Evolutionary conservation across 37 sponge, comb jelly and placozoan species (phyloP).

Genomic region (Ephydatia muelleri): DNA sequence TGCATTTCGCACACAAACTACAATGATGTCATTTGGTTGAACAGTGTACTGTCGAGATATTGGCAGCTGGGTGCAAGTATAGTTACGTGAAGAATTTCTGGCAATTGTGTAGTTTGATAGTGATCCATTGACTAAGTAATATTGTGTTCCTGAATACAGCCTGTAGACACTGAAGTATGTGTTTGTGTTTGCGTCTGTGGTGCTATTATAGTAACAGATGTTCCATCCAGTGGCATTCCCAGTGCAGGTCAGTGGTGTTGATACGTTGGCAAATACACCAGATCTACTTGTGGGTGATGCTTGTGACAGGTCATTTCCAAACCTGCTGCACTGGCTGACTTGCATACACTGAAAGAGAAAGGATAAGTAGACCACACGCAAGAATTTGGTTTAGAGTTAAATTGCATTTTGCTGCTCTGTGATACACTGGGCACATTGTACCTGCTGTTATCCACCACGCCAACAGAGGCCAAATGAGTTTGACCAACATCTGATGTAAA

Average conservation of each 20-base stretch:
- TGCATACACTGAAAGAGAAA: not conserved
- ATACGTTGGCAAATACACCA: not conserved
- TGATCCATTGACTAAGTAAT: not conserved
- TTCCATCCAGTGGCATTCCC: not conserved
- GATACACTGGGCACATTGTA: no score
- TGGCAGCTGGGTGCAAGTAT: not conserved
- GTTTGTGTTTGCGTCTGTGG: not conserved
- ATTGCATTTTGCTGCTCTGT: no score
- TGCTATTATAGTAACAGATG: not conserved
- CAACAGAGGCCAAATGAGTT: no score
- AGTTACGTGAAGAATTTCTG: not conserved
- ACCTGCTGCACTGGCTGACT: not conserved
- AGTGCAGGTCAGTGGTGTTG: not conserved
- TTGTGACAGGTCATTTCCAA: not conserved
- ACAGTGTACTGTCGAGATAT: not conserved
- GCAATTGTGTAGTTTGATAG: not conserved
- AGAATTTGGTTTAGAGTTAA: no score
- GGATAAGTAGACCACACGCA: no score
- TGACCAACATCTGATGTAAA: no score
- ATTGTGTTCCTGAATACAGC: not conserved
- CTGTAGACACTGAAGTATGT: not conserved
- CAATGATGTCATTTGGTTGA: not conserved
- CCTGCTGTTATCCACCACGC: no score
- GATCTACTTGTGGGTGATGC: not conserved
- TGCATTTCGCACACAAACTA: not conserved